Conservation (phyloP, 2,797 vertebrate genomes). For the Anableps anableps region DNA sequence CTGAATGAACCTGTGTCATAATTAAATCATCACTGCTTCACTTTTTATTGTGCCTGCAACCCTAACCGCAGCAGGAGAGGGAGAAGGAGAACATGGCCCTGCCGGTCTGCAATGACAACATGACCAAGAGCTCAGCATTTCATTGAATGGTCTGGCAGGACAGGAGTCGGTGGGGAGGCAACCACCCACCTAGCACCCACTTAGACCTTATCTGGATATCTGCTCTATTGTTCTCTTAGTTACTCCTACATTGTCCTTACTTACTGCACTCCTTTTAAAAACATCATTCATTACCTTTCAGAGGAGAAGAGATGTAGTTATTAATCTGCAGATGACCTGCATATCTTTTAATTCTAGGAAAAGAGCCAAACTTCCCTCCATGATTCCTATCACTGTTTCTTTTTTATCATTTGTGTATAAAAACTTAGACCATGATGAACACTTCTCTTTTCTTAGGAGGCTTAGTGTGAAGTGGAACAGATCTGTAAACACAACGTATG, state of each 20-base stretch:
- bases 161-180: constrained; percentile 58
- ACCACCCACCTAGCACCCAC: constrained; percentile 74
- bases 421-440: neutral
- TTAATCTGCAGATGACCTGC: constrained; percentile 46
- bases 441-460: neutral
- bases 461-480: neutral
- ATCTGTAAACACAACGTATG: neutral
- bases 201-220: constrained; percentile 79
- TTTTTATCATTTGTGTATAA: neutral
- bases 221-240: constrained; percentile 76
- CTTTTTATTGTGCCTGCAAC: constrained; percentile 88
- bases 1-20: constrained; percentile 91
- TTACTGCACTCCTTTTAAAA: constrained; percentile 68
- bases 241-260: constrained; percentile 73
- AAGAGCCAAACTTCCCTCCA: neutral
- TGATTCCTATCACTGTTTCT: neutral
- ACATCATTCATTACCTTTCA: constrained; percentile 56
- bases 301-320: constrained; percentile 45
- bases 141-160: constrained; percentile 72
- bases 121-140: constrained; percentile 80
- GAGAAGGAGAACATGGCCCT: constrained; percentile 73
- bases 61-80: constrained; percentile 83
- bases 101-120: constrained; percentile 76
- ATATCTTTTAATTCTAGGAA: constrained; percentile 2
- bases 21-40: constrained; percentile 95